Base-by-base conservation (phyloP, 2,888 invertebrate genomes). In the Amphipoea oculea region DNA sequence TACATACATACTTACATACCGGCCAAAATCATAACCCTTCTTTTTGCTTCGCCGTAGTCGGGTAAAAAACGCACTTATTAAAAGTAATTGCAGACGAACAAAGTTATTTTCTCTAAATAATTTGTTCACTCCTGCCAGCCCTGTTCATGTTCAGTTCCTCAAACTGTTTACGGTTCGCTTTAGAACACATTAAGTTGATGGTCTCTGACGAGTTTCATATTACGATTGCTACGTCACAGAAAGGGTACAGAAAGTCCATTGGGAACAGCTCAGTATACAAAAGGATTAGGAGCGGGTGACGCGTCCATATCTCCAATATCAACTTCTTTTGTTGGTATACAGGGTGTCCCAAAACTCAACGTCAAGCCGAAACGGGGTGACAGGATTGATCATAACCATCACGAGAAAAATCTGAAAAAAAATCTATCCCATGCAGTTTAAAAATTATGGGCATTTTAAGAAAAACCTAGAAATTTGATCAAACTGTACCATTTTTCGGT, bases 101-200 rank as follows among this genome's bases (percentile, higher is more conserved):
- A 40, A 17, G 9, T 40, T 12, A 7, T 20, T 40, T 40, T 20
- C 17, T n/a, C 11, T 54, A 66, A 42, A 48, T 42, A 68, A 54
- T 63, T 20, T 14, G 20, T 66, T 6, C 1, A 11, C 6, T 42
- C 1, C 23, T n/a, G 57, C 0, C 73, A 73, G 29, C 78, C 69
- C 63, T 60, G 57, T 60, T 60, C 57, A 12, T 17, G 36, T 17
- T 36, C 29, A 36, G 63, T 17, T 63, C 36, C 36, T 63, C 63
- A 17, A 36, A 63, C 76, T 77, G 80, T 84, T 86, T 48, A 78
- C 81, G n/a, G 20, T 78, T 42, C 72, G 78, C 78, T 88, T 84
- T 79, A 71, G 57, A 87, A 83, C 79, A 68, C 89, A 87, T 88
- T 81, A 85, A 81, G 78, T 84, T 89, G 81, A 88, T 89, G 68